Evolutionary conservation across 2,113 vertebrate genomes (phyloP).

Genomic region (Albula goreensis): DNA sequence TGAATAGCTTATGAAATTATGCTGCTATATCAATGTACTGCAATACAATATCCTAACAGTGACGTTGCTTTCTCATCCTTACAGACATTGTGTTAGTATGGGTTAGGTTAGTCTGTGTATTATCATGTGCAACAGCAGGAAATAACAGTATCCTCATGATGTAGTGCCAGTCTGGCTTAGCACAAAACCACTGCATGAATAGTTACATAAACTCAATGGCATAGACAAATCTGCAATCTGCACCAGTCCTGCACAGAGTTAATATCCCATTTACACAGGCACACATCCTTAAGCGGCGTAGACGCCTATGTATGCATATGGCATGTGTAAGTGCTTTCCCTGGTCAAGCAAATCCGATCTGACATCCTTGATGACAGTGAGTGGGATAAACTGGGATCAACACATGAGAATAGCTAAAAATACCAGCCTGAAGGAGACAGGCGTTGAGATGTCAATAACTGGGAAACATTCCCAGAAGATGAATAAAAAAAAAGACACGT

Average conservation of each 20-base stretch:
- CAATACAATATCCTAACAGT: too few species aligned
- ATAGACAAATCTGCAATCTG: neutral
- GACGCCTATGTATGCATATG: neutral
- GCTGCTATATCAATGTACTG: too few species aligned
- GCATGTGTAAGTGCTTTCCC: neutral
- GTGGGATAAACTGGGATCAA: constrained; percentile 10
- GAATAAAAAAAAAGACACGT: neutral
- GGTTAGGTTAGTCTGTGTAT: too few species aligned
- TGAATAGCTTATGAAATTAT: too few species aligned
- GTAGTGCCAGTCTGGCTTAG: neutral
- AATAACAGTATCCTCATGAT: neutral
- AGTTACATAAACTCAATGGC: neutral
- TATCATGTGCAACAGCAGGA: neutral
- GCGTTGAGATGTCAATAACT: neutral
- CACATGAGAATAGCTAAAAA: neutral
- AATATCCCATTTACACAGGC: neutral
- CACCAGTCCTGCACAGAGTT: neutral
- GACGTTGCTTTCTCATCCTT: neutral
- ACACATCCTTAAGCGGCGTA: neutral
- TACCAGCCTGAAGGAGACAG: neutral
- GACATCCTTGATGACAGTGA: neutral
- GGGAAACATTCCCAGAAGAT: neutral
- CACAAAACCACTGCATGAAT: neutral
- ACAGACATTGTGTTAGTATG: neutral
- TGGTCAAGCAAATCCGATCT: neutral